A percentile compares a stretch with the other conserved stretches of the same genome.
Conservation (phyloP, 2,113 vertebrate species). For the Cebus imitator region DNA sequence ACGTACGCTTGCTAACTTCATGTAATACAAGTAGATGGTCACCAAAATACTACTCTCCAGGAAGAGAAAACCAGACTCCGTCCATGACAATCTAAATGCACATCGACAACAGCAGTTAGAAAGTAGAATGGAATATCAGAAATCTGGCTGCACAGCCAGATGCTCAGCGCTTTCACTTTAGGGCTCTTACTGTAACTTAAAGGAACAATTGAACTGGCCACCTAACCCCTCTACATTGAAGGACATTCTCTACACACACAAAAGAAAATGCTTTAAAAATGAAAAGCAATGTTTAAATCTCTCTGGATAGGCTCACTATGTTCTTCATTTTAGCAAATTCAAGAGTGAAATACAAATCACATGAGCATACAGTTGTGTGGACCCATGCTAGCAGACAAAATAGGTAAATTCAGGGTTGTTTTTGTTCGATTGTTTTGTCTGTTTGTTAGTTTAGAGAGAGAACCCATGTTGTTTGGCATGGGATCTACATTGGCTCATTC, state of each 20-base stretch:
- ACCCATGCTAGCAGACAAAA: neutral
- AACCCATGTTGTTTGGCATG: neutral
- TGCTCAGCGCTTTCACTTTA: neutral
- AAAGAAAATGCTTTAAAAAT: neutral
- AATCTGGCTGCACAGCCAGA: neutral
- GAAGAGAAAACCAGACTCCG: neutral
- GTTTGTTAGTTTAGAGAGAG: neutral
- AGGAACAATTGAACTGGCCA: neutral
- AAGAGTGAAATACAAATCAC: conserved; percentile 5
- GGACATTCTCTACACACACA: neutral
- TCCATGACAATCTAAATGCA: neutral
- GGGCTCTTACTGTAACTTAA: neutral
- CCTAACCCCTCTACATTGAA: neutral
- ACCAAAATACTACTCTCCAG: neutral
- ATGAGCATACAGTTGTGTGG: neutral
- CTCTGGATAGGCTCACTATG: neutral
- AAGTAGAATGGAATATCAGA: neutral
- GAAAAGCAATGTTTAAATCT: neutral
- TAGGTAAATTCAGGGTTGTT: neutral
- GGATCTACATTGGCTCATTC: neutral
- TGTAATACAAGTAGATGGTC: neutral
- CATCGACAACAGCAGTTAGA: neutral
- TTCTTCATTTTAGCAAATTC: neutral
- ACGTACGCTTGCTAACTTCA: neutral
- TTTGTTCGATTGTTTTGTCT: neutral